Conservation (phyloP, 2,797 vertebrate species). For the Eleutherodactylus coqui region DNA sequence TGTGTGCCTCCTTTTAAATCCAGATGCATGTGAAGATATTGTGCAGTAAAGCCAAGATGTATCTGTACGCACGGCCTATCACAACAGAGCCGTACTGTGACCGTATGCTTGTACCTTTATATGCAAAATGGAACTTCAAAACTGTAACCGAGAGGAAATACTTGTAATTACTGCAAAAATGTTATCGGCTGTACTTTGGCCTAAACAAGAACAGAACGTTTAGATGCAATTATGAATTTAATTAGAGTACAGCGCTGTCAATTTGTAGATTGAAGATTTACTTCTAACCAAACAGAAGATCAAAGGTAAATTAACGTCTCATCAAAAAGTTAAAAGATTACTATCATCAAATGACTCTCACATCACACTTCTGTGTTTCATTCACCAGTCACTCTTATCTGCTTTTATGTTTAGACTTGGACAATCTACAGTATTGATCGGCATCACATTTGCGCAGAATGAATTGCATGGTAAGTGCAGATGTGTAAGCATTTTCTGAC, state of each 20-base stretch:
- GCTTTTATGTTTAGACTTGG: neutral
- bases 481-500: neutral
- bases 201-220: neutral
- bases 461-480: neutral
- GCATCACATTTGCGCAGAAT: neutral
- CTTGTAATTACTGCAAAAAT: neutral
- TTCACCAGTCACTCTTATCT: neutral
- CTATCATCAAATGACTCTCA: constrained; percentile 6
- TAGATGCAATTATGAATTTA: constrained; percentile 6
- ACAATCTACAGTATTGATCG: neutral
- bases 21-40: too few relatives aligned
- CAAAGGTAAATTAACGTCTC: constrained; percentile 18
- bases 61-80: too few relatives aligned
- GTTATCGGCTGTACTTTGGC: neutral
- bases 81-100: too few relatives aligned
- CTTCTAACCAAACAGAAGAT: neutral
- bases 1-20: too few relatives aligned
- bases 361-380: neutral
- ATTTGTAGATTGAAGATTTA: neutral
- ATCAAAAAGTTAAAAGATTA: constrained; percentile 20
- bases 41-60: too few relatives aligned
- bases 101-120: too few relatives aligned
- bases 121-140: neutral
- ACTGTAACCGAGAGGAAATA: neutral
- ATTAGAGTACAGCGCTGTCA: neutral